A percentile compares a stretch with the other conserved stretches of the same genome.
These are phyloP conservation scores for Spinibarbus caldwelli DNA, from an alignment of 2,797 vertebrate species.

Conservation along the genomic window DNA sequence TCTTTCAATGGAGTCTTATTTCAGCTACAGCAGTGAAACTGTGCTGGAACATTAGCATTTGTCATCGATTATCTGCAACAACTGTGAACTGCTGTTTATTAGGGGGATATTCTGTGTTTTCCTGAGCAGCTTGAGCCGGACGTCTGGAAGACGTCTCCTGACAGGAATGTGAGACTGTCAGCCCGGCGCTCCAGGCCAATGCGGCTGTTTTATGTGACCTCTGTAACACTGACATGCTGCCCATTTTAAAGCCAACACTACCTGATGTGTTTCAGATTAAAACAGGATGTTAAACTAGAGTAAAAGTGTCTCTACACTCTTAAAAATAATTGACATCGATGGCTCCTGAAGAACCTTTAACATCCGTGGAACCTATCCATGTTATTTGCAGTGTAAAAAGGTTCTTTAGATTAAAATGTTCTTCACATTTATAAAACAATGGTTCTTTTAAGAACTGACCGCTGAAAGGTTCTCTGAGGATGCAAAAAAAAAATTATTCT, in stretches of 20 bases:
- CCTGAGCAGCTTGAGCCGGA: not conserved
- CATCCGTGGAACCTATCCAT: too few species aligned
- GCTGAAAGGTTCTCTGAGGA: too few species aligned
- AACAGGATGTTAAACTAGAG: not conserved
- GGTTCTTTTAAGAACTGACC: too few species aligned
- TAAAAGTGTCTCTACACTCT: too few species aligned
- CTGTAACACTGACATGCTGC: not conserved
- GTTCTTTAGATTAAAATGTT: too few species aligned
- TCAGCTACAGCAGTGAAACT: not conserved
- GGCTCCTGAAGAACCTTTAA: too few species aligned
- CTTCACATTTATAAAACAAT: too few species aligned
- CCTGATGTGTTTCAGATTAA: not conserved
- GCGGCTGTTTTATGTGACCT: constrained; percentile 4
- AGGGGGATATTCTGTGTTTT: not conserved
- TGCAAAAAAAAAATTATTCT: too few species aligned
- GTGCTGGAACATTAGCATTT: not conserved
- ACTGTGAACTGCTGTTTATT: not conserved
- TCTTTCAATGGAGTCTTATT: not conserved
- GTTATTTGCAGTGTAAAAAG: too few species aligned
- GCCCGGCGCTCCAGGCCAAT: not conserved
- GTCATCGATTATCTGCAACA: not conserved
- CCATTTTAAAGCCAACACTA: not conserved
- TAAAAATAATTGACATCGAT: too few species aligned
- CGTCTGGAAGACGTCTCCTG: constrained; percentile 6
- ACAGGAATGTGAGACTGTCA: too few species aligned